These are phyloP conservation scores for Spicauda simplicius DNA, from an alignment of 2,888 invertebrate genomes.

Conservation along the genomic window DNA sequence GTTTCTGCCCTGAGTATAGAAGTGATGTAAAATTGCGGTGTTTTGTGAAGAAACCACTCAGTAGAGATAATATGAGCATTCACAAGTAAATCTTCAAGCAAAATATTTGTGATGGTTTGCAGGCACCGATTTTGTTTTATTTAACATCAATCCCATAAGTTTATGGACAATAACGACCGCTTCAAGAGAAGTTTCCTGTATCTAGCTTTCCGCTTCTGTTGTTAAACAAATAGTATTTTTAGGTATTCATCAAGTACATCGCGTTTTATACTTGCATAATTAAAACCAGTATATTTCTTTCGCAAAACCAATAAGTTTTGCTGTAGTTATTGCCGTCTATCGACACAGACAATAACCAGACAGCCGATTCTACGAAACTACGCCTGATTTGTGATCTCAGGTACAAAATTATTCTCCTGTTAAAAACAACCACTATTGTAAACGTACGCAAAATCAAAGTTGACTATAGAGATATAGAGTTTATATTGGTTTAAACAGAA, in stretches of 20 bases:
- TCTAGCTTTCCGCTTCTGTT: too few relatives aligned
- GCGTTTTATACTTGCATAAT: background rate
- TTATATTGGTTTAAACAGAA: constrained; percentile 29
- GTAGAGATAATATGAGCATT: too few relatives aligned
- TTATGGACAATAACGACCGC: too few relatives aligned
- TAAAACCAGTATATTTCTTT: constrained; percentile 24
- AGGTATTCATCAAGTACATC: background rate
- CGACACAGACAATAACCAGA: constrained; percentile 56
- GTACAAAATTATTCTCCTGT: constrained; percentile 47
- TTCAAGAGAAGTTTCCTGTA: too few relatives aligned
- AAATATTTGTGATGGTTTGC: too few relatives aligned
- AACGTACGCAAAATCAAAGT: constrained; percentile 31
- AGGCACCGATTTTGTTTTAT: too few relatives aligned
- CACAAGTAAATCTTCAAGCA: too few relatives aligned
- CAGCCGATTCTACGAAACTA: constrained; percentile 50
- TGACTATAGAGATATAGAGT: constrained; percentile 21
- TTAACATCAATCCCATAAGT: too few relatives aligned
- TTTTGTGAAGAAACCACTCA: too few relatives aligned
- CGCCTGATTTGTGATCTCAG: constrained; percentile 55
- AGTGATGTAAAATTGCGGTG: too few relatives aligned
- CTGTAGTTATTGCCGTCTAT: constrained; percentile 17
- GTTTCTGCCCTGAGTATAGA: too few relatives aligned
- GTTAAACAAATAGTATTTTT: too few relatives aligned
- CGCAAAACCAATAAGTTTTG: constrained; percentile 20
- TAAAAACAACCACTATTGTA: constrained; percentile 41